phyloP scores from a whole-genome alignment of 2,113 vertebrate genomes.

The Chamaea fasciata region DNA sequence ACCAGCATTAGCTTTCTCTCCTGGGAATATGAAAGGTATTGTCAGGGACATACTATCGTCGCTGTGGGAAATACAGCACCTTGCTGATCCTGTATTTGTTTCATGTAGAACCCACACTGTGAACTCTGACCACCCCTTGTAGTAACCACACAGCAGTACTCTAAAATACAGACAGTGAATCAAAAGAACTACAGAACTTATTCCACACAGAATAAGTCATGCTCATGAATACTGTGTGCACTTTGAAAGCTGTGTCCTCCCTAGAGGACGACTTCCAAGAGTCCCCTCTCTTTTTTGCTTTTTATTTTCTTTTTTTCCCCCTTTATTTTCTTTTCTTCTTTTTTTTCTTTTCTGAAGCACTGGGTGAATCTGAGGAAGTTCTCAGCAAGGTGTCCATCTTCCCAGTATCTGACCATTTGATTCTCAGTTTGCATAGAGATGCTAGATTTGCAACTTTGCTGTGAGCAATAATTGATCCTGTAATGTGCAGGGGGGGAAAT shows the following conservation, averaged over 20 bases:
- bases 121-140: background rate
- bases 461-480: background rate
- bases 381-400: background rate
- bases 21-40: background rate
- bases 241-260: background rate
- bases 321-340: too few species aligned
- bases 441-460: background rate
- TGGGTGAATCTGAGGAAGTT: background rate
- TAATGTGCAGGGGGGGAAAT: background rate
- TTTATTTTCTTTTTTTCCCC: background rate
- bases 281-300: accelerated
- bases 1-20: background rate
- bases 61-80: background rate
- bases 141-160: background rate
- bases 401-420: background rate
- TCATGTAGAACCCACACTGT: background rate
- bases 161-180: background rate
- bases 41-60: background rate
- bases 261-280: background rate
- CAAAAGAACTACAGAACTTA: background rate
- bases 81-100: background rate
- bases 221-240: background rate
- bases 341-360: background rate
- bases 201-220: background rate
- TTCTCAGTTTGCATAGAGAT: background rate